phyloP scores from a whole-genome alignment of 2,113 vertebrate genomes.

The Ciconia maguari region DNA sequence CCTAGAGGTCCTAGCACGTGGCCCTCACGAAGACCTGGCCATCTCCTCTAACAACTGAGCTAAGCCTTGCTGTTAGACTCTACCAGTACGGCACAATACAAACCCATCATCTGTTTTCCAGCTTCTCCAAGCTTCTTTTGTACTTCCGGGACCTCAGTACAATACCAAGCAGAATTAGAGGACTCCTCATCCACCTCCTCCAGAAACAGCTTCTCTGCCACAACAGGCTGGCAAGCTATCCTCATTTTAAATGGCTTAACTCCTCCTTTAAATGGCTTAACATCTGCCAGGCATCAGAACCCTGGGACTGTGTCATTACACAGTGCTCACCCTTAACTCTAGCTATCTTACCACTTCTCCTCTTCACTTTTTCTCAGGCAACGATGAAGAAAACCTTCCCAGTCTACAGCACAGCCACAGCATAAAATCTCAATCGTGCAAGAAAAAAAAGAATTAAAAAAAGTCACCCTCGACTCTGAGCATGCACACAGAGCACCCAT shows the following conservation, averaged over 20 bases:
- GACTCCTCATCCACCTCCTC: background rate
- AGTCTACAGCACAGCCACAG: background rate
- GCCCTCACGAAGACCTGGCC: background rate
- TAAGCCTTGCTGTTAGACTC: background rate
- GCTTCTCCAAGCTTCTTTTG: background rate
- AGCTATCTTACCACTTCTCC: background rate
- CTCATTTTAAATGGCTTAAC: conserved; percentile 24
- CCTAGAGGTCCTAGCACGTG: background rate
- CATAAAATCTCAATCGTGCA: background rate
- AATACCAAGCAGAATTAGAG: background rate
- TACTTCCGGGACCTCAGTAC: background rate
- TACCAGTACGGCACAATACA: background rate
- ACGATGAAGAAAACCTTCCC: background rate
- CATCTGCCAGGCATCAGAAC: background rate
- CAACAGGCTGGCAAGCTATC: background rate
- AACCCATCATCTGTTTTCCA: background rate
- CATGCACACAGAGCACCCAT: background rate
- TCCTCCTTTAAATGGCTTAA: conserved; percentile 11
- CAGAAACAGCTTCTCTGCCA: background rate
- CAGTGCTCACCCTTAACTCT: background rate
- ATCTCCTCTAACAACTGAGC: background rate
- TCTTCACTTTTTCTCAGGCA: background rate
- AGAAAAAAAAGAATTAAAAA: background rate
- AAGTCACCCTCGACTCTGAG: background rate
- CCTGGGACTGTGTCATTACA: background rate